Evolutionary conservation across 2,113 vertebrate genomes (phyloP).

Genomic region (Sinosuthora webbiana): DNA sequence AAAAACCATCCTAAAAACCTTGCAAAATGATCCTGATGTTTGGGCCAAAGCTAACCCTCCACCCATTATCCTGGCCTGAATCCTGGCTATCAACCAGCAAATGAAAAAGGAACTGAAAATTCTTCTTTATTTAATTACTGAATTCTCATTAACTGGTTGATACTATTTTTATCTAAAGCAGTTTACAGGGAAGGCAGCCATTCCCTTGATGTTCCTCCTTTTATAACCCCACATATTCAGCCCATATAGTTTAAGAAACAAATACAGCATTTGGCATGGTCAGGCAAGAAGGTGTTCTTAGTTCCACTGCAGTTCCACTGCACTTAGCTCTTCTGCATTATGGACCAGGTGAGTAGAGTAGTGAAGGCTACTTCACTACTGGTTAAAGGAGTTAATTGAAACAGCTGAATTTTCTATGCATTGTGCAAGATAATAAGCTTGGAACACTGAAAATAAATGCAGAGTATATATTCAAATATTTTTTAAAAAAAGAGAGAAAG

Average conservation of each 20-base stretch:
- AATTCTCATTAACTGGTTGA: background rate
- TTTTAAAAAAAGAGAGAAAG: fast-evolving
- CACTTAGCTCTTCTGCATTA: background rate
- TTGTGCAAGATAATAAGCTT: background rate
- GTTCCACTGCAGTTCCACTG: background rate
- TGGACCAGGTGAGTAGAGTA: background rate
- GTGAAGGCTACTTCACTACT: background rate
- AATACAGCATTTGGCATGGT: background rate
- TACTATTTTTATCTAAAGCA: background rate
- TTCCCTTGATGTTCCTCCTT: background rate
- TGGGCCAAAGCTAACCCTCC: background rate
- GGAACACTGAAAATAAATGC: background rate
- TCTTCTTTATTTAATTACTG: background rate
- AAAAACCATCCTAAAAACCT: background rate
- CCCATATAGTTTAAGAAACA: background rate
- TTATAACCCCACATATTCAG: background rate
- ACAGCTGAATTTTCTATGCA: background rate
- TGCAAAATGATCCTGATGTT: background rate
- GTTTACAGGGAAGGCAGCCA: background rate
- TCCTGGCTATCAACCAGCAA: background rate
- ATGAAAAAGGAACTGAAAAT: background rate
- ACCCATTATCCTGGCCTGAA: too few species aligned
- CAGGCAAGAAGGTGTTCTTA: background rate
- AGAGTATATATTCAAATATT: background rate
- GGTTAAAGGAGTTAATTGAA: background rate